Evolutionary conservation across 64 coral and sea anemone genomes (phyloP), one percentile per base, ranked within the genome.

Genomic region (Pachyseris speciosa): DNA sequence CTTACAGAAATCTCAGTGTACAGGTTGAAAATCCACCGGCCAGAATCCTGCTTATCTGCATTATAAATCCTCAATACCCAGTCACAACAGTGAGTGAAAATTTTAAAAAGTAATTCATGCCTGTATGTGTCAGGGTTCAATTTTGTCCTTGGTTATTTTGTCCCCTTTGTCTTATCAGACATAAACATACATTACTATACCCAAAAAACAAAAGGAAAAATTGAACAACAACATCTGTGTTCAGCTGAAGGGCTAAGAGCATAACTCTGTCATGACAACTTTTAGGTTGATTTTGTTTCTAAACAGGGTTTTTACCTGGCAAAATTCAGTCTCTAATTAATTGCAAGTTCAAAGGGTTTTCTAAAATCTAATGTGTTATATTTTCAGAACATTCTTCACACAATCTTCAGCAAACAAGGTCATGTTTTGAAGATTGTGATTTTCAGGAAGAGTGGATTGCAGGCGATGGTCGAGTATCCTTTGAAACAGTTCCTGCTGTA

Each of bases 401-500:
- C 94, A 38, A 94, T 98, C 64, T 98, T 98, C 44, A 92, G 90
- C 38, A 92, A 94, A 67, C 91, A 95, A 67, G 96, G 96, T 33
- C 85, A 69, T 29, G 86, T 98, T 5, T 83, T 92, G 25, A 89
- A 90, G 41, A 98, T 98, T 81, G 96, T 98, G 24, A 93, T 98
- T 25, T 98, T 95, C 65, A 65, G 93, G 11, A 98, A 98, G 42
- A 92, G 85, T 93, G 93, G 96, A 12, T 83, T 98, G 12, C 96
- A 98, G 57, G 96, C 96, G 16, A 98, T 98, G 96, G 74, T 98
- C 15, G 96, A 98, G 96, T 98, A 98, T 98, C 96, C 96, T 98
- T 94, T 64, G n/a, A n/a, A n/a, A n/a, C n/a, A n/a, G n/a, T n/a
- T n/a, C n/a, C n/a, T n/a, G n/a, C n/a, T n/a, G n/a, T n/a, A n/a